Conservation (phyloP, 2,797 vertebrate genomes). For the Microcaecilia unicolor region DNA sequence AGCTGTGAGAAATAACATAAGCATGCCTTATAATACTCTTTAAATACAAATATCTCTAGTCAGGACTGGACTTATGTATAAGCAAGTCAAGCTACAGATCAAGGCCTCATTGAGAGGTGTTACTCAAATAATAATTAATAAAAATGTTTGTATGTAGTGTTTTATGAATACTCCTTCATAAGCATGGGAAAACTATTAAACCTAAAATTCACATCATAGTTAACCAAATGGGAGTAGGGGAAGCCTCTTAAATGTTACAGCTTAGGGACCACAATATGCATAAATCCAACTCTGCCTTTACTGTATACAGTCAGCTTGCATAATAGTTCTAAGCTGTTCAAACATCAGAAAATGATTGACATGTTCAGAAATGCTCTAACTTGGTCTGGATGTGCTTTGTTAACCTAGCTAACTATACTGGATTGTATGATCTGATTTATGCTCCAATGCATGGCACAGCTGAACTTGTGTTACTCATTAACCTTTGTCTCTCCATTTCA, state of each 20-base stretch:
- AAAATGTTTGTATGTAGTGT: too few species aligned
- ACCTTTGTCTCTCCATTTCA: slow-evolving; percentile 50
- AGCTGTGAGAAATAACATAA: slow-evolving; percentile 21
- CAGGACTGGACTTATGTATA: too few species aligned
- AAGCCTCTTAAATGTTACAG: too few species aligned
- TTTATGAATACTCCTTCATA: too few species aligned
- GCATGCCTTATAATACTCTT: slow-evolving; percentile 25
- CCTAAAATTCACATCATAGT: too few species aligned
- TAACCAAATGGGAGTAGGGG: too few species aligned
- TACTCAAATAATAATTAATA: too few species aligned
- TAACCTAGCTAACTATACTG: slow-evolving; percentile 19
- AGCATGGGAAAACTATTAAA: too few species aligned
- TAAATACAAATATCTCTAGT: slow-evolving; percentile 12
- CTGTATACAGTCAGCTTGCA: slow-evolving; percentile 28
- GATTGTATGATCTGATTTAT: slow-evolving; percentile 47
- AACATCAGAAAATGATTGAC: slow-evolving; percentile 54
- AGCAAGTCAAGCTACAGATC: too few species aligned
- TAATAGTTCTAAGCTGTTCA: slow-evolving; percentile 39
- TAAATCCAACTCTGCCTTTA: too few species aligned
- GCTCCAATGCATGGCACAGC: slow-evolving; percentile 45
- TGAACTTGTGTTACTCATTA: slow-evolving; percentile 63
- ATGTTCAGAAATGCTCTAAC: slow-evolving; percentile 46
- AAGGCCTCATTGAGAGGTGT: too few species aligned
- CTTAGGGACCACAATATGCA: too few species aligned
- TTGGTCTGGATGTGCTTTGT: slow-evolving; percentile 41